Conservation (phyloP, 2,797 vertebrate species). For the Chiloscyllium punctatum region DNA sequence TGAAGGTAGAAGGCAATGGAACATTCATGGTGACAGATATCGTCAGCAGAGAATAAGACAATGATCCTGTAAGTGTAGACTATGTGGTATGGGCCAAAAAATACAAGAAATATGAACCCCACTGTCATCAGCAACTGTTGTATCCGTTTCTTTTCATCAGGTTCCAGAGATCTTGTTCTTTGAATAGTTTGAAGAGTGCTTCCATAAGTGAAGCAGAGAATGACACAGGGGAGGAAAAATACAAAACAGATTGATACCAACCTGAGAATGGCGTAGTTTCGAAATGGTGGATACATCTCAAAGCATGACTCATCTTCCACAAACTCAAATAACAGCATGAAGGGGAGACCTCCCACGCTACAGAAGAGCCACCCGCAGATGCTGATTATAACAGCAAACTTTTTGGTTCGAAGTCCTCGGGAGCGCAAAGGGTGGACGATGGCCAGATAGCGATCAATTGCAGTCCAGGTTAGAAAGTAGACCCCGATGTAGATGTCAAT, state of each 20-base stretch:
- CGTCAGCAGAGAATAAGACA: constrained; percentile 54
- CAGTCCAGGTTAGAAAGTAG: constrained; percentile 65
- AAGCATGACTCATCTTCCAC: constrained; percentile 55
- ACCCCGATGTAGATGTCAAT: constrained; percentile 67
- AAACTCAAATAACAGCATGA: constrained; percentile 61
- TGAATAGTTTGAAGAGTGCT: constrained; percentile 58
- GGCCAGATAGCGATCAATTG: constrained; percentile 65
- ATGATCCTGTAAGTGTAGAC: constrained; percentile 65
- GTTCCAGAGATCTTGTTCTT: constrained; percentile 60
- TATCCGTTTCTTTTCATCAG: constrained; percentile 60
- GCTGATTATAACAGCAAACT: background rate
- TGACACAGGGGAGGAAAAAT: constrained; percentile 65
- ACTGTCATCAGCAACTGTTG: constrained; percentile 63
- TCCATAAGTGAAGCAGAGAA: constrained; percentile 66
- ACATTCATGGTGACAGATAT: constrained; percentile 56
- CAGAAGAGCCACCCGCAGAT: constrained; percentile 53
- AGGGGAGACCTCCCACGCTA: constrained; percentile 57
- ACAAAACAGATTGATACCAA: constrained; percentile 59
- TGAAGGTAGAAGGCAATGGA: constrained; percentile 61
- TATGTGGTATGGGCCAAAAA: constrained; percentile 69
- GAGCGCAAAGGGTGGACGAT: constrained; percentile 67
- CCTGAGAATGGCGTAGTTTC: constrained; percentile 61
- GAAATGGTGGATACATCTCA: constrained; percentile 62
- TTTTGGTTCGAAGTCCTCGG: constrained; percentile 56
- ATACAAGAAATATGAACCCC: constrained; percentile 63